These are phyloP conservation scores for Lycorma delicatula DNA, from an alignment of 1,140 invertebrate species.

Conservation along the genomic window DNA sequence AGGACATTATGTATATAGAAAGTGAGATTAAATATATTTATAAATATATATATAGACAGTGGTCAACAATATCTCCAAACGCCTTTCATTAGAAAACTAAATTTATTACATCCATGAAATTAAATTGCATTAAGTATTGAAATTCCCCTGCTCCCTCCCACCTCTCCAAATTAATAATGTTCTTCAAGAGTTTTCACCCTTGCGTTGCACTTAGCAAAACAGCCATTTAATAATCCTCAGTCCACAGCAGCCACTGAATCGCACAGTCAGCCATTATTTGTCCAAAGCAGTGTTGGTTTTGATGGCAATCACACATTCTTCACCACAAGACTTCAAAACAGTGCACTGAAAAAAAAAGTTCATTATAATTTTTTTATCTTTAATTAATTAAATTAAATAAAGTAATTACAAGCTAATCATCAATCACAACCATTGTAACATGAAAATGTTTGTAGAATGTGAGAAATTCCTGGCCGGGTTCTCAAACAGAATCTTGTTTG, in stretches of 20 bases:
- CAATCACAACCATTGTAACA: too few species aligned
- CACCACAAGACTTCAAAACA: conserved; percentile 82
- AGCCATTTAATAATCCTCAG: conserved; percentile 13
- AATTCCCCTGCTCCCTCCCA: not conserved
- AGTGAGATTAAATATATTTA: conserved; percentile 3
- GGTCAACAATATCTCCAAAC: not conserved
- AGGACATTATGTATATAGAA: not conserved
- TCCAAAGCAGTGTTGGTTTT: conserved; percentile 88
- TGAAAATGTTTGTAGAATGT: too few species aligned
- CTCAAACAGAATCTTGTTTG: too few species aligned
- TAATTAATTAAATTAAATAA: too few species aligned
- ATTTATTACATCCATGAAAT: conserved; percentile 5
- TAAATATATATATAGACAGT: not conserved
- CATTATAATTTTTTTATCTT: too few species aligned
- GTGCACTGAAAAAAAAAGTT: conserved; percentile 65
- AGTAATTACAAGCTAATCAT: too few species aligned
- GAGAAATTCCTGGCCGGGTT: too few species aligned
- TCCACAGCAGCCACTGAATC: conserved; percentile 5
- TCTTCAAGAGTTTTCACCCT: conserved; percentile 5
- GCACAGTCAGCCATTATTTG: conserved; percentile 56
- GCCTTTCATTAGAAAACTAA: not conserved
- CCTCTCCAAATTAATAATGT: not conserved
- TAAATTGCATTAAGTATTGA: not conserved
- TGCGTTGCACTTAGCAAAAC: conserved; percentile 15
- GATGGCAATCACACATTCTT: conserved; percentile 88